Evolutionary conservation across 64 coral and sea anemone genomes (phyloP), one percentile per base, ranked within the genome.

Genomic region (Stylophora pistillata): DNA sequence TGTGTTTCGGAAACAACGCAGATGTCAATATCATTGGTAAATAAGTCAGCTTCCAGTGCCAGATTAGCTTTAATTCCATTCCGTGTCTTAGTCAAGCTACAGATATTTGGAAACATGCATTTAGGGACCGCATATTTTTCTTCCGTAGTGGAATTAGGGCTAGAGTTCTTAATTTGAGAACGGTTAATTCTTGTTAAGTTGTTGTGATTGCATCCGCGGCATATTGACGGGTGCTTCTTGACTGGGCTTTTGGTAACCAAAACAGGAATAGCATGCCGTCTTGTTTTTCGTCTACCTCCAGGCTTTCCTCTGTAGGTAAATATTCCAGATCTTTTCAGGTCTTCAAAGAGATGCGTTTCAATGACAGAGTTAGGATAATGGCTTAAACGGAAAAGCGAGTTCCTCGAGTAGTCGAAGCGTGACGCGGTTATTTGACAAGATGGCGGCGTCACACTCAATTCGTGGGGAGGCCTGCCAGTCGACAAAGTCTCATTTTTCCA

Each of bases 1-100:
- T 93, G 76, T 26, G 85, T 86, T 69, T 93, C 91, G 25, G 85
- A 88, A 30, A 93, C 56, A 26, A 92, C 52, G n/a, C n/a, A n/a
- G n/a, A n/a, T n/a, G n/a, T n/a, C n/a, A n/a, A n/a, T n/a, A n/a
- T n/a, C n/a, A n/a, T 56, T 28, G 18, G 47, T 71, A 30, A 32
- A 59, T 30, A 93, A 34, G 76, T 93, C 76, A 37, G 91, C 77
- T 73, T 71, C 91, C 30, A 88, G 78, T 55, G 85, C 85, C 13
- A 88, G 66, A 55, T 74, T 65, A 47, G 91, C 85, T 47, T 74
- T 74, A 62, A 92, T 73, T 79, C 59, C 77, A 60, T 92, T 92
- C 52, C 78, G 78, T 18, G 61, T 92, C 71, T 93, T 93, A 57
- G 54, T 80, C 27, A 93, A 58, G 20, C 91, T 60, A 58, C 85